Base-by-base conservation (phyloP, 2,113 vertebrate genomes). In the Tachuris rubrigastra region DNA sequence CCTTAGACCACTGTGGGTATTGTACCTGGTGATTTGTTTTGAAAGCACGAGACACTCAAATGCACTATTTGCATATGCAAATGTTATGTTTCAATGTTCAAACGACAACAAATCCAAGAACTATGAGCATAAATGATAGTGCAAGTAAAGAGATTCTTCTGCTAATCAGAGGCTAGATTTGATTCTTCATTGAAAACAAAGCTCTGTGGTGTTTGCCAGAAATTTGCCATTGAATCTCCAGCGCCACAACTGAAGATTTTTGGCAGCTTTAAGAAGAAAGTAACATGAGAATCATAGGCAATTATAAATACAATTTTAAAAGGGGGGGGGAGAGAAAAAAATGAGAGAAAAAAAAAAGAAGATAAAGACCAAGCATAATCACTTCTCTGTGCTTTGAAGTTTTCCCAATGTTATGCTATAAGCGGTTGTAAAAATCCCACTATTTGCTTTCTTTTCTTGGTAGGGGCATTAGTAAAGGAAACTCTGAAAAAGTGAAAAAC, bases 71-170 rank as follows among this genome's bases (percentile, higher is more conserved):
- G 50, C 73, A 81, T 81, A 92, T 67, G 67, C 72, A 94, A 87
- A 93, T 79, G 9, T 60, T 60, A 44, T 14, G 52, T 69, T 85
- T 93, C 85, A 50, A 50, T 46, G 66, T 85, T 78, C 75, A 96
- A 94, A 87, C 35, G 33, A 89, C 81, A 90, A 91, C 30, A 87
- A 93, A 91, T 56, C 56, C 77, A 89, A 91, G 78, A 87, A 87
- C 37, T 66, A 37, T 20, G 30, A 82, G 59, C 33, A 83, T 41
- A 96, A 95, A 79, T 76, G 49, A 89, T 2, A 73, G 37, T 30
- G 55, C 77, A 87, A 75, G 67, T 66, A 69, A 91, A 96, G 80
- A 28, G 27, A 53, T 50, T 89, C 71, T 87, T 67, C 59, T 76
- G 49, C 39, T 90, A 87, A 87, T 91, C 72, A 93, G 81, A 88